Percentiles rank a stretch among this genome's conserved stretches.
Evolutionary conservation across 2,888 invertebrate genomes (phyloP).

Genomic region (Pilophorus perplexus): DNA sequence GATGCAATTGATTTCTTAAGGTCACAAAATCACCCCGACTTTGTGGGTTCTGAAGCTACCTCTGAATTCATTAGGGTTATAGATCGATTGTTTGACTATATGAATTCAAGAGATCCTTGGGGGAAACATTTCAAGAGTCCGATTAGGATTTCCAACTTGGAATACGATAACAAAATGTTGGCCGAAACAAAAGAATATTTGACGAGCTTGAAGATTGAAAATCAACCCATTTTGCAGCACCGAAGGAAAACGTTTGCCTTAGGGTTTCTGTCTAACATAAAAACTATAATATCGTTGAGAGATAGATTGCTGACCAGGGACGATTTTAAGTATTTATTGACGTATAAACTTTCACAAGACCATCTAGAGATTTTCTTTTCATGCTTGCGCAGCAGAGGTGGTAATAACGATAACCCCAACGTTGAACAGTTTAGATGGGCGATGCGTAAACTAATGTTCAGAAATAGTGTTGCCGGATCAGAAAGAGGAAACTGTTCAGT

Average conservation of each 20-base stretch:
- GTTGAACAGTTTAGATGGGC: not conserved
- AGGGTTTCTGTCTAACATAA: not conserved
- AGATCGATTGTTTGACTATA: constrained; percentile 17
- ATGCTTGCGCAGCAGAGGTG: not conserved
- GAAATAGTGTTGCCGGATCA: not conserved
- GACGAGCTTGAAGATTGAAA: constrained; percentile 3
- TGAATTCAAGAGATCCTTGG: not conserved
- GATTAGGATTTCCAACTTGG: not conserved
- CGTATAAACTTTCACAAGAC: not conserved
- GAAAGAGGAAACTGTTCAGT: not conserved
- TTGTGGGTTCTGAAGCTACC: not conserved
- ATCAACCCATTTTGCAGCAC: not conserved
- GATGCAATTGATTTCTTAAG: not conserved
- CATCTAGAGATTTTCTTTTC: not conserved
- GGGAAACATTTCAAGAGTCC: not conserved
- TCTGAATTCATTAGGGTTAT: not conserved
- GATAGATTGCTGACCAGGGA: not conserved
- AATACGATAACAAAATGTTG: constrained; percentile 1
- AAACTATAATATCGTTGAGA: not conserved
- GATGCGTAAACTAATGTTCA: not conserved
- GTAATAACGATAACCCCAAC: not conserved
- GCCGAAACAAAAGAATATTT: constrained; percentile 1
- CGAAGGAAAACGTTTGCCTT: constrained; percentile 8
- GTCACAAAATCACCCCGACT: not conserved
- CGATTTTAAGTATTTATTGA: not conserved